Conservation (phyloP, 2,888 invertebrate species). For the Malthinus flaveolus region DNA sequence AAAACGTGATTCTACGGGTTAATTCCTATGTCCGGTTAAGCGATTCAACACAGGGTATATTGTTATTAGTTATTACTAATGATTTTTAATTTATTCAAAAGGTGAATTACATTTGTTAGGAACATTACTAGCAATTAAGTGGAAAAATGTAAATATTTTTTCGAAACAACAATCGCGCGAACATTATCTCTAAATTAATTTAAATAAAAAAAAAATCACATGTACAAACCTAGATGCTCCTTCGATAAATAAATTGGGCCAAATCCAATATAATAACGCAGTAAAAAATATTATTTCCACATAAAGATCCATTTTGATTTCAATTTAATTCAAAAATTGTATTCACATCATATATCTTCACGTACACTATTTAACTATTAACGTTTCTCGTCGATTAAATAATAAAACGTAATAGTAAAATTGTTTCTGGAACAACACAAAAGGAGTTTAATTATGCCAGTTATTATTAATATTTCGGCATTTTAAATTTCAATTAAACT, state of each 20-base stretch:
- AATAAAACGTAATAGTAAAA: constrained; percentile 14
- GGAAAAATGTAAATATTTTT: no score
- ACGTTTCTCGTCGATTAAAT: constrained; percentile 8
- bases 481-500: no score
- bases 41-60: no score
- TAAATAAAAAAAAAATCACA: neutral
- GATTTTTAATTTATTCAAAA: no score
- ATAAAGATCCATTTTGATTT: constrained; percentile 13
- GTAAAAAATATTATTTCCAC: constrained; percentile 46
- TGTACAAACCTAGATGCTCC: constrained; percentile 44
- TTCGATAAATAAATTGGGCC: constrained; percentile 45
- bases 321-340: neutral
- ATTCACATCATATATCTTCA: constrained; percentile 5
- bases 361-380: constrained; percentile 6
- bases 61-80: no score
- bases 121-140: no score
- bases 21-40: no score
- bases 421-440: constrained; percentile 10
- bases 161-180: no score
- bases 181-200: no score
- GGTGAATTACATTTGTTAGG: no score
- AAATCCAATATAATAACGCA: constrained; percentile 47
- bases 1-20: no score
- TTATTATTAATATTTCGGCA: neutral
- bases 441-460: constrained; percentile 2